Percentiles rank a stretch among this genome's conserved stretches.
Conservation (phyloP, 1,140 invertebrate species). For the Hirudo medicinalis region DNA sequence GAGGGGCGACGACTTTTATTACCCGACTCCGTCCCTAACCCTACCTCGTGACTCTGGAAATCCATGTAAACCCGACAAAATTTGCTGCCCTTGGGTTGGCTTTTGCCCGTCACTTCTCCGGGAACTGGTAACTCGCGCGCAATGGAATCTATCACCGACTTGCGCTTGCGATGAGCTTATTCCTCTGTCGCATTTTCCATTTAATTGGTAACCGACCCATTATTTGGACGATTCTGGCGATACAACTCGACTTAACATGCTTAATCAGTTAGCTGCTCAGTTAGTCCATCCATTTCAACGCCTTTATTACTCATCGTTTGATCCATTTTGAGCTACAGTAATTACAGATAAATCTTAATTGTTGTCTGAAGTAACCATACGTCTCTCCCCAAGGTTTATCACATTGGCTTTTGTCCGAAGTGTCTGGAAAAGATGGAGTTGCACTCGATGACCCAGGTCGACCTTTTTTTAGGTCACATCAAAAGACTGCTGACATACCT, state of each 20-base stretch:
- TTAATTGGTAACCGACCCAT: neutral
- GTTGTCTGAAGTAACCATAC: conserved; percentile 10
- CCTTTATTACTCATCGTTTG: too few species aligned
- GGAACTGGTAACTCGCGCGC: too few species aligned
- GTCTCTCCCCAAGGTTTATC: conserved; percentile 36
- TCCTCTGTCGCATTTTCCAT: neutral
- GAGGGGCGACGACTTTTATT: too few species aligned
- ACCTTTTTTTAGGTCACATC: conserved; percentile 45
- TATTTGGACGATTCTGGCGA: neutral
- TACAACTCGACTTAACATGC: too few species aligned
- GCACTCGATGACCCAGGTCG: conserved; percentile 37
- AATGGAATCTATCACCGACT: too few species aligned
- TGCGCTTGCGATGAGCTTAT: neutral
- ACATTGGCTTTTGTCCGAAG: conserved; percentile 62
- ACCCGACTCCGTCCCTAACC: too few species aligned
- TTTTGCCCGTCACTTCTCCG: too few species aligned
- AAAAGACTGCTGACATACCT: conserved; percentile 40
- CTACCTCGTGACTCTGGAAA: too few species aligned
- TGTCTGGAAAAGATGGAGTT: conserved; percentile 48
- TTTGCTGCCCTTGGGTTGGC: too few species aligned
- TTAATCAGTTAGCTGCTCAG: neutral
- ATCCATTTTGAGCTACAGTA: too few species aligned
- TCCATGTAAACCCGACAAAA: too few species aligned
- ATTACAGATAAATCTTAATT: neutral
- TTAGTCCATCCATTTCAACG: too few species aligned